Conservation (phyloP, 2,888 invertebrate species). For the Laothoe populi region DNA sequence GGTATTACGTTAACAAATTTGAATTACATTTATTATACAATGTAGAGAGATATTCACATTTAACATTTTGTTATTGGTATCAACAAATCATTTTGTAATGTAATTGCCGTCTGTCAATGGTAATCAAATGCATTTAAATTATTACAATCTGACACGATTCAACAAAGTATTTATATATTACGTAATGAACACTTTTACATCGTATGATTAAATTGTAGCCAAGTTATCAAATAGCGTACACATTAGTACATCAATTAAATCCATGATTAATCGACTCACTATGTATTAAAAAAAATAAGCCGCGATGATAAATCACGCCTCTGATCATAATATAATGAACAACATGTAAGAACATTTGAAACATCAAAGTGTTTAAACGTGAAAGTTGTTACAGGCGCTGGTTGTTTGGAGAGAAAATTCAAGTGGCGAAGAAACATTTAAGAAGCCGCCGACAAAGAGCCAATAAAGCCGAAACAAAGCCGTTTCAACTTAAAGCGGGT, state of each 20-base stretch:
- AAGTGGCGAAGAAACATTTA: slow-evolving; percentile 37
- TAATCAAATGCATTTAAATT: slow-evolving; percentile 13
- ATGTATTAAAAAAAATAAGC: background rate
- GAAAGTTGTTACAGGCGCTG: slow-evolving; percentile 19
- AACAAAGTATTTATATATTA: background rate
- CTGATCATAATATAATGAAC: background rate
- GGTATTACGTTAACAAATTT: background rate
- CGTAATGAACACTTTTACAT: background rate
- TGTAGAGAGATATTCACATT: slow-evolving; percentile 15
- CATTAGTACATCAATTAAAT: background rate
- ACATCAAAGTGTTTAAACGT: slow-evolving; percentile 21
- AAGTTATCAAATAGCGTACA: background rate
- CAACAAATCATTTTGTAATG: background rate
- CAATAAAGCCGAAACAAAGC: slow-evolving; percentile 66
- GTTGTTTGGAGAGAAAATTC: slow-evolving; percentile 31
- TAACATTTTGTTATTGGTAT: slow-evolving; percentile 33
- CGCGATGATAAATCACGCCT: background rate
- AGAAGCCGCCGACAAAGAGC: slow-evolving; percentile 38
- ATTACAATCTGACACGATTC: slow-evolving; percentile 3
- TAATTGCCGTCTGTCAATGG: slow-evolving; percentile 12
- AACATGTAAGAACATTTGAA: slow-evolving; percentile 13
- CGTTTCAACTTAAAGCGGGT: slow-evolving; percentile 71
- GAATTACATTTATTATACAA: background rate
- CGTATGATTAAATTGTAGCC: background rate
- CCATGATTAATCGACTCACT: background rate